Evolutionary conservation across 2,797 vertebrate species (phyloP).

Genomic region (Pseudotriccus pelzelni): DNA sequence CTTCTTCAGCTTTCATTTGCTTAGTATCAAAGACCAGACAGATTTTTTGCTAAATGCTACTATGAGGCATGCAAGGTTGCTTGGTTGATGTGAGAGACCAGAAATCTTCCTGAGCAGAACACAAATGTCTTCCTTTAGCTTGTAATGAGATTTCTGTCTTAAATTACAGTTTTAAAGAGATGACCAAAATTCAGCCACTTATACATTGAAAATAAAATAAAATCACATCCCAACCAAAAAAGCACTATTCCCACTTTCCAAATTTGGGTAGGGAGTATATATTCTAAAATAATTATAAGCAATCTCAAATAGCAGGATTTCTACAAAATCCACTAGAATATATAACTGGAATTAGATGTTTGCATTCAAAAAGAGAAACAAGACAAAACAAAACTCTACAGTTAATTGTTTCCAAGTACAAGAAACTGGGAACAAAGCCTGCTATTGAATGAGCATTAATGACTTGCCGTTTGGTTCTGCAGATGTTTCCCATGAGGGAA

Average conservation of each 20-base stretch:
- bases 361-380: conserved; percentile 13
- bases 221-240: background rate
- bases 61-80: background rate
- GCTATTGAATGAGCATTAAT: conserved; percentile 36
- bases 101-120: background rate
- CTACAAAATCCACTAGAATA: background rate
- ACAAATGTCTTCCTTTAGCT: background rate
- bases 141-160: background rate
- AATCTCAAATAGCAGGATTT: background rate
- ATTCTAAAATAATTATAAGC: background rate
- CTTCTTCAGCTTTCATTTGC: background rate
- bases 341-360: conserved; percentile 9
- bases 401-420: conserved; percentile 37
- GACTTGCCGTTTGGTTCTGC: conserved; percentile 33
- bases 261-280: background rate
- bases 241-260: background rate
- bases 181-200: background rate
- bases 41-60: background rate
- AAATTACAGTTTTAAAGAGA: background rate
- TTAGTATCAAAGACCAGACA: background rate
- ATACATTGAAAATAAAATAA: background rate
- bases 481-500: conserved; percentile 60
- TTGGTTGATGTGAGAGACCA: background rate
- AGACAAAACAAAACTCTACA: conserved; percentile 33
- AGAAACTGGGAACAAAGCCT: conserved; percentile 36